Conservation (phyloP, 2,797 vertebrate genomes). For the Catharus ustulatus region DNA sequence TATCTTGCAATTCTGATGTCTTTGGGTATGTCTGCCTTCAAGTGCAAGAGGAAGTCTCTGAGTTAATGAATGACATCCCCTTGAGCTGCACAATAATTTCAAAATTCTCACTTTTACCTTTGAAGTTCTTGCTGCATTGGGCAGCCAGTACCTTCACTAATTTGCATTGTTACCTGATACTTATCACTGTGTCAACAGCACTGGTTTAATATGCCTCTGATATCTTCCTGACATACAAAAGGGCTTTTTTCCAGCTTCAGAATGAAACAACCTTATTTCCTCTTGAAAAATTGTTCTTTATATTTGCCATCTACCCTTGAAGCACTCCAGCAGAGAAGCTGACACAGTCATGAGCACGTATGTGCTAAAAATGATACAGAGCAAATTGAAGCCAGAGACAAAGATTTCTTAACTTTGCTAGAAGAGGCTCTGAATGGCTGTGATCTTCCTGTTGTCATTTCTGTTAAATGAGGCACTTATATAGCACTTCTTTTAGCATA, state of each 20-base stretch:
- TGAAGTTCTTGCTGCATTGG: not conserved
- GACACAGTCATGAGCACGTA: not conserved
- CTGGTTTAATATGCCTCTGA: not conserved
- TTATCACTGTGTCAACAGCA: not conserved
- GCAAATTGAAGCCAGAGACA: not conserved
- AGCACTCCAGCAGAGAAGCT: not conserved
- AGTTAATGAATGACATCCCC: not conserved
- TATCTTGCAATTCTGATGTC: not conserved
- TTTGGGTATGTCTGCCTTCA: not conserved
- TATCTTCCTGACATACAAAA: not conserved
- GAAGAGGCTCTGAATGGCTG: not conserved
- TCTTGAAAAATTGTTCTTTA: not conserved
- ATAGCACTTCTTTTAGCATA: not conserved
- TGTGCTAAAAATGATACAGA: not conserved
- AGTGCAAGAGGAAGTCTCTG: not conserved
- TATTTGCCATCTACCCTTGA: not conserved
- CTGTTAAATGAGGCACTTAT: not conserved
- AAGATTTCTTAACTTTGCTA: not conserved
- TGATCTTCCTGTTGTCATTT: not conserved
- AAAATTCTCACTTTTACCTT: not conserved
- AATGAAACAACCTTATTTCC: not conserved
- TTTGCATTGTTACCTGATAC: not conserved
- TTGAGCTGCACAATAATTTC: not conserved
- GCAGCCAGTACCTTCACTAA: not conserved
- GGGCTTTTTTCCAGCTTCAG: not conserved